phyloP scores from a whole-genome alignment of 2,113 vertebrate species.

The Phoenicopterus ruber region DNA sequence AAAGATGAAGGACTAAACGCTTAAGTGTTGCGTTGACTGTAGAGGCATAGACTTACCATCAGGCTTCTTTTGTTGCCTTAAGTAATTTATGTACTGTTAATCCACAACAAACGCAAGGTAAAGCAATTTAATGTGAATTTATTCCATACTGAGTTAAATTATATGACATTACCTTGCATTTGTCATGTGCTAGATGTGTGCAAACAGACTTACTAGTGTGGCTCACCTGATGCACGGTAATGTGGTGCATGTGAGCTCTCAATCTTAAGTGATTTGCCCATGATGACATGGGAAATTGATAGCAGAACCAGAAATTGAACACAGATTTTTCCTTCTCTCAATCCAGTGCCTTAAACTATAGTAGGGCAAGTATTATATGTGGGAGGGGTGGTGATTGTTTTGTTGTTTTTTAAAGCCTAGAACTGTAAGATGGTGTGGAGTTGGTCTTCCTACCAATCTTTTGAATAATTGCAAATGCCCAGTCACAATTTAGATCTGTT shows the following conservation, averaged over 20 bases:
- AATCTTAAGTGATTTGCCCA: neutral
- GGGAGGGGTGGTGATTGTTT: neutral
- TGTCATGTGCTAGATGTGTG: neutral
- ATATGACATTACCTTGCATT: neutral
- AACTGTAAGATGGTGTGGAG: conserved; percentile 26
- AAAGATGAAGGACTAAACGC: neutral
- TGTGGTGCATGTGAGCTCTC: neutral
- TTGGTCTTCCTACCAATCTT: conserved; percentile 52
- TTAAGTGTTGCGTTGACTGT: neutral
- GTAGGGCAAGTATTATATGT: conserved; percentile 38
- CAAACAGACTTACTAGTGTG: neutral
- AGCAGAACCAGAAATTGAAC: conserved; percentile 67
- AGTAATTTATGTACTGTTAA: neutral
- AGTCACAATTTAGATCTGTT: conserved; percentile 47
- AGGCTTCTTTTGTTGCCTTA: neutral
- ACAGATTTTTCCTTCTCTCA: conserved; percentile 65
- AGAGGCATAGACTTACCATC: neutral
- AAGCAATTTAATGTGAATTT: neutral
- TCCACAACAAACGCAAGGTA: neutral
- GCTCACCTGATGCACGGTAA: neutral
- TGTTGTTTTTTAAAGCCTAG: conserved; percentile 28
- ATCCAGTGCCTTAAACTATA: conserved; percentile 65
- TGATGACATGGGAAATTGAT: conserved; percentile 6
- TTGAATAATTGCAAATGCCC: conserved; percentile 32
- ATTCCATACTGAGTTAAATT: neutral